Evolutionary conservation across 2,797 vertebrate species (phyloP), one percentile per base, ranked within the genome.

Genomic region (Myotis pilosus): DNA sequence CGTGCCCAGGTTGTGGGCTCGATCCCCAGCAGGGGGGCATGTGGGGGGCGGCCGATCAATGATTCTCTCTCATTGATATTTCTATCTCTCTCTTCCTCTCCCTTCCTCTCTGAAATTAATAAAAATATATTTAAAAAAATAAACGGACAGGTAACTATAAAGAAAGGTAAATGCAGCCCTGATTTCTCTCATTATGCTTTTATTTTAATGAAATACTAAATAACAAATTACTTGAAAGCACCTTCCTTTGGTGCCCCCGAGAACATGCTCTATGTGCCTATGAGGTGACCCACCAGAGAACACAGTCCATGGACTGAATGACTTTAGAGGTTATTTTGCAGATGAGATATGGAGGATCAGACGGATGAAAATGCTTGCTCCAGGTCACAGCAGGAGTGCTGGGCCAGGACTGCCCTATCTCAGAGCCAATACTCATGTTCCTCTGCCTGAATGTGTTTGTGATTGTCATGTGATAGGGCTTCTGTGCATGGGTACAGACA

Each of bases 181-280:
- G 8, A 41, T 81, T 76, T 80, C 38, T 25, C 36, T 71, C n/a
- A 69, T 55, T n/a, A 44, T 83, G 36, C 15, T 71, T 94, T 89
- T 89, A 76, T 74, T 82, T 94, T 51, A 90, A 86, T 90, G 82
- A 84, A 92, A 78, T 81, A 47, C 30, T 62, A 80, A 83, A 15
- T 49, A 82, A 38, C 5, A 49, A 64, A 68, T 86, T 79, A 62
- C 78, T 89, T 82, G 62, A 75, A 75, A 89, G 57, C 23, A 71
- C 8, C 60, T 84, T 92, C 38, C 78, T 87, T 87, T 86, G 87
- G n/a, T 36, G 53, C 7, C n/a, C 36, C 49, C 53, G n/a, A 94
- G 69, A 83, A 69, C 57, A 64, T 1, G 8, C 28, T 69, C 69
- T 74, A 23, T 64, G 47, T 53, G 28, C 30, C 57, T 81, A 38